Base-by-base conservation (phyloP, 2,888 invertebrate species). In the Anoplius nigerrimus region DNA sequence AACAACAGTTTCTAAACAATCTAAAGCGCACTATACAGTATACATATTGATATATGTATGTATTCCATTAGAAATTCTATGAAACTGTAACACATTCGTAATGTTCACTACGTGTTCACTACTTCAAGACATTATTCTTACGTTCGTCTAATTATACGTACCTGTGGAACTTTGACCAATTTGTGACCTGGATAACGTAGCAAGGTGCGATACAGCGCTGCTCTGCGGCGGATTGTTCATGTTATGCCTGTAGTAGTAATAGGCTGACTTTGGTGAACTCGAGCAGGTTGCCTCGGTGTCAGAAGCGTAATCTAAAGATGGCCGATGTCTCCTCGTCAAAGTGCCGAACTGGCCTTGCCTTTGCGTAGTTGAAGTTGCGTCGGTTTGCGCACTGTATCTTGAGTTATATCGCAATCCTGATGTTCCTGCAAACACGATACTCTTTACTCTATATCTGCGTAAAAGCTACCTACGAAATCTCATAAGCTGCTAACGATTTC, bases 201-300 rank as follows among this genome's bases (percentile, higher is more conserved):
- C 88, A 57, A 89, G 76, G 62, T 89, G 88, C 4, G 88, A 88
- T 11, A 89, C 88, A 20, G 86, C 86, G 69, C 82, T 87, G 69
- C 86, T 87, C 42, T 86, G 84, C 48, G 89, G 84, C 76, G 85
- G 89, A 77, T 88, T 87, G 68, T 82, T 86, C 76, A 86, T 86
- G 71, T 88, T 86, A 78, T 87, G 84, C 85, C 87, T 84, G 80
- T 94, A 93, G 88, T 95, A 95, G 85, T 95, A 93, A 84, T 94
- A 94, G 75, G 92, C 95, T 60, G 95, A 94, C 76, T 94, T 91
- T 15, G 94, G 93, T 5, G 95, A 95, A 71, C 87, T 88, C 59
- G 88, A 88, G 69, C 94, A 94, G 0, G 95, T 95, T n/a, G 96
- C 95, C 90, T 98, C 98, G 0, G 98, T 98, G 86, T 98, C 98